A percentile compares a stretch with the other conserved stretches of the same genome.
These are phyloP conservation scores for Amblyopsis rosae DNA, from an alignment of 2,113 vertebrate species.

Conservation along the genomic window DNA sequence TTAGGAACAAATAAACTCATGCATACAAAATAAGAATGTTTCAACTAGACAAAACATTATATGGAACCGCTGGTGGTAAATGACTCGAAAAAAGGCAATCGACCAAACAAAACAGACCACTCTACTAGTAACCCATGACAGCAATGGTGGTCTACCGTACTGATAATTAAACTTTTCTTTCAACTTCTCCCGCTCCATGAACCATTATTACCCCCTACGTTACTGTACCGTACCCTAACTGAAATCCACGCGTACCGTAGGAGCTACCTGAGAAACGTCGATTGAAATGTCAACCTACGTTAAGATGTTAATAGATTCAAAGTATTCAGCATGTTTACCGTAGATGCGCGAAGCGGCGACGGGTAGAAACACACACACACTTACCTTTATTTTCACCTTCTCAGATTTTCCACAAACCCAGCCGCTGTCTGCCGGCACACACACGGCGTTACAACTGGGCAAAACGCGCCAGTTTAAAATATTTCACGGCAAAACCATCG, in stretches of 20 bases:
- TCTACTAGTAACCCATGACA: no score
- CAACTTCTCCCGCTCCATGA: slow-evolving; percentile 4
- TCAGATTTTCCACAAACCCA: slow-evolving; percentile 1
- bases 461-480: slow-evolving; percentile 6
- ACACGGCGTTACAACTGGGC: slow-evolving; percentile 9
- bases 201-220: not conserved
- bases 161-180: slow-evolving; percentile 46
- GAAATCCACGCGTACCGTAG: not conserved
- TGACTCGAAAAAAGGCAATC: no score
- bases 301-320: no score
- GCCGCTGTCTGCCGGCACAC: not conserved
- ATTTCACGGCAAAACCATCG: slow-evolving; percentile 14
- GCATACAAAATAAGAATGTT: not conserved
- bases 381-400: slow-evolving; percentile 66
- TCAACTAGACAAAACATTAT: no score
- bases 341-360: not conserved
- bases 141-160: not conserved
- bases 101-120: no score
- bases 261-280: no score
- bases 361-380: not conserved
- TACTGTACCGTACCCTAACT: not conserved
- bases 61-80: no score
- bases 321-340: not conserved
- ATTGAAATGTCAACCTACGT: not conserved
- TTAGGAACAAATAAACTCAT: not conserved